Evolutionary conservation across 2,797 vertebrate genomes (phyloP).

Genomic region (Enoplosus armatus): DNA sequence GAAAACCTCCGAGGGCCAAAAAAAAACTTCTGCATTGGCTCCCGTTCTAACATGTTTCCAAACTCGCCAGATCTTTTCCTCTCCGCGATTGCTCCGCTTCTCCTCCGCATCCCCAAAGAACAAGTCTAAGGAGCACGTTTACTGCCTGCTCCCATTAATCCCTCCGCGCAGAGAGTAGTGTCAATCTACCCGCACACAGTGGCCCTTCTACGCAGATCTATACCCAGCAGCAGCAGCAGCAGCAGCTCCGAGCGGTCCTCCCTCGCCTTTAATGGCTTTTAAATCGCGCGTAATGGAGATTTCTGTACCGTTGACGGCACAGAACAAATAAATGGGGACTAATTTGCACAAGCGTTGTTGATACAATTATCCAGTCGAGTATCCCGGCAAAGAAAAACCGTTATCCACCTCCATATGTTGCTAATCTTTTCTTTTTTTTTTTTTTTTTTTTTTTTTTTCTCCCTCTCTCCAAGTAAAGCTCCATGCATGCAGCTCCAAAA

Average conservation of each 20-base stretch:
- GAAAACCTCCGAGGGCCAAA: no score
- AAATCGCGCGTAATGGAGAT: conserved; percentile 78
- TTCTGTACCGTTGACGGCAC: conserved; percentile 76
- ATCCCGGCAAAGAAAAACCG: conserved; percentile 77
- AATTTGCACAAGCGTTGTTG: conserved; percentile 82
- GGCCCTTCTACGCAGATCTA: conserved; percentile 20
- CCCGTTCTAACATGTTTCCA: neutral
- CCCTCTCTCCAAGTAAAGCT: conserved; percentile 54
- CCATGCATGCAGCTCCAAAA: conserved; percentile 30
- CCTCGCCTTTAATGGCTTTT: conserved; percentile 75
- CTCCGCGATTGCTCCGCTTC: neutral
- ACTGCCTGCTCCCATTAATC: conserved; percentile 47
- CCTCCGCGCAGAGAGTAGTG: conserved; percentile 31
- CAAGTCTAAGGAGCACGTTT: conserved; percentile 29
- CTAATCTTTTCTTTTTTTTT: no score
- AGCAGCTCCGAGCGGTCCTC: conserved; percentile 48
- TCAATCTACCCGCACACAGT: conserved; percentile 43
- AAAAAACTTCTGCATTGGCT: no score
- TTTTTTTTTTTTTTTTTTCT: no score
- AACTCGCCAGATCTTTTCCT: neutral
- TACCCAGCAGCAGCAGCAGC: no score
- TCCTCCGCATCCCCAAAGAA: neutral
- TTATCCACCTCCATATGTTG: conserved; percentile 80
- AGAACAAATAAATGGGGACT: conserved; percentile 84
- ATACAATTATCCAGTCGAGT: conserved; percentile 83